These are phyloP conservation scores for Triplophysa yarkandensis DNA, from an alignment of 2,797 vertebrate species.

Conservation along the genomic window DNA sequence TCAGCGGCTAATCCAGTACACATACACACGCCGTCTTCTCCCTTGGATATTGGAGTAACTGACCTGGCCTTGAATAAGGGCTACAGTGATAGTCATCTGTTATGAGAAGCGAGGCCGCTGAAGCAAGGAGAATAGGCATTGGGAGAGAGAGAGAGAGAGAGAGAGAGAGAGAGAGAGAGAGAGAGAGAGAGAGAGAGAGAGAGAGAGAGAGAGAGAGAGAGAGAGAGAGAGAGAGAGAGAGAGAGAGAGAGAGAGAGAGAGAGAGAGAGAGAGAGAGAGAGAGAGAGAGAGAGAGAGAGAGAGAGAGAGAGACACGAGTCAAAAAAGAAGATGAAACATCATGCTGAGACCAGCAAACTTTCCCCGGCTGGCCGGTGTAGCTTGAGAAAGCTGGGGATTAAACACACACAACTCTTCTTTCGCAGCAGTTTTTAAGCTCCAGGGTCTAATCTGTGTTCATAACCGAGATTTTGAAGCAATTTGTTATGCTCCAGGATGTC, in stretches of 20 bases:
- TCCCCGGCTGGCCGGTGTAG: conserved; percentile 36
- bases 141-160: conserved; percentile 49
- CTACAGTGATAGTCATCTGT: conserved; percentile 62
- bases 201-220: conserved; percentile 48
- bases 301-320: conserved; percentile 42
- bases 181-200: conserved; percentile 45
- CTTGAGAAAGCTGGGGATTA: conserved; percentile 40
- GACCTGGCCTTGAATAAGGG: conserved; percentile 70
- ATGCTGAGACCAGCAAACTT: conserved; percentile 50
- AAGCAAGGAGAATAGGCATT: conserved; percentile 60
- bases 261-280: conserved; percentile 45
- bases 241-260: conserved; percentile 44
- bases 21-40: conserved; percentile 38
- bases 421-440: conserved; percentile 25
- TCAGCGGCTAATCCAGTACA: conserved; percentile 43
- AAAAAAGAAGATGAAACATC: conserved; percentile 30
- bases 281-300: conserved; percentile 48
- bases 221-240: conserved; percentile 46
- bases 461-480: conserved; percentile 35
- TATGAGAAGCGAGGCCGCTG: conserved; percentile 55
- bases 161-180: conserved; percentile 43
- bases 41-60: conserved; percentile 47
- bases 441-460: conserved; percentile 41
- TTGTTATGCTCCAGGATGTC: conserved; percentile 38
- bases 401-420: conserved; percentile 1